Evolutionary conservation across 2,797 vertebrate species (phyloP), one percentile per base, ranked within the genome.

Genomic region (Passerculus sandwichensis): DNA sequence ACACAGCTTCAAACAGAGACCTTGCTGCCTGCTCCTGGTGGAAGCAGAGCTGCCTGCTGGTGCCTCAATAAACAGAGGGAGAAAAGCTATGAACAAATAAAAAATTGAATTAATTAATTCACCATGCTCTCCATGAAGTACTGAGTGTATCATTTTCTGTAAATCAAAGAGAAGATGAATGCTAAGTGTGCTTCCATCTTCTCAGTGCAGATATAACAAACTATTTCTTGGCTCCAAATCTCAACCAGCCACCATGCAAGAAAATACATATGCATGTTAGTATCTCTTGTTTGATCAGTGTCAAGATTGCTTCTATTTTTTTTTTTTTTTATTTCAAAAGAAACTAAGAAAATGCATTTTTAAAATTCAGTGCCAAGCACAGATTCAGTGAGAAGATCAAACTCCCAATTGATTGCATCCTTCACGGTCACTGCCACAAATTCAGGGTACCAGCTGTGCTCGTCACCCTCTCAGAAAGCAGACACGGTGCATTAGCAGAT

Each of bases 251-350:
- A 77, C 44, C 51, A 8, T 42, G 74, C 80, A 93, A 80, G 59
- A 51, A 90, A 87, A 92, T 81, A 27, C 83, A 90, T 86, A 90
- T 84, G 57, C 57, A 93, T 85, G n/a, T 73, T 42, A 79, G 40
- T 76, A 73, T 79, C 82, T 76, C 71, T 83, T 74, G 40, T 65
- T 85, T 85, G 85, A 95, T 87, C 84, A 44, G 19, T 44, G 40
- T 88, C 61, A 36, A 82, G 65, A 85, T 45, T 65, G 42, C 50
- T 91, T 85, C 42, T 15, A 71, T 42, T 83, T 36, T 36, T 89
- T 45, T 42, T 38, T 38, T 42, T 82, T 91, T 48, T 81, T 67
- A 34, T 71, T 82, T 80, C 32, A n/a, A 80, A 91, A 67, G 34
- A 65, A 75, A 80, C 3, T 2, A 60, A 78, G 65, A 66, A 84